Conservation (phyloP, 2,888 invertebrate genomes). For the Spisula solida region DNA sequence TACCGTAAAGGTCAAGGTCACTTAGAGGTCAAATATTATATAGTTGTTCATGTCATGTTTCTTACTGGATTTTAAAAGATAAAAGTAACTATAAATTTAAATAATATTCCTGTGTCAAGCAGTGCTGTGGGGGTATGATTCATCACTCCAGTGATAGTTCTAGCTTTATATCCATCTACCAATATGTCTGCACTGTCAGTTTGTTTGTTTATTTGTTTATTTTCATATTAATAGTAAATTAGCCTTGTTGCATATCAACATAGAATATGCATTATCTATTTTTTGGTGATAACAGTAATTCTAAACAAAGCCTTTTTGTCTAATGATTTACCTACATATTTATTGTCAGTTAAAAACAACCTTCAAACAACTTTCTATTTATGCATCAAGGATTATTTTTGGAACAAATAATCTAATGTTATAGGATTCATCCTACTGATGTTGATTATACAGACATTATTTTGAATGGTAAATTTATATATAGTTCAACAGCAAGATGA, state of each 20-base stretch:
- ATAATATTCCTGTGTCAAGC: too few species aligned
- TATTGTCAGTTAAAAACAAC: background rate
- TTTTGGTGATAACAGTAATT: background rate
- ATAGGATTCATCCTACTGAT: background rate
- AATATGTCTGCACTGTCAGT: background rate
- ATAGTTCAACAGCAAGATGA: background rate
- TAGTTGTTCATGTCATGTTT: too few species aligned
- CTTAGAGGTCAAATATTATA: too few species aligned
- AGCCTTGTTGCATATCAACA: background rate
- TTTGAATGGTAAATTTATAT: background rate
- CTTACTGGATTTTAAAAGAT: too few species aligned
- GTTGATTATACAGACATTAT: background rate
- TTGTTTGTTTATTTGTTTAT: background rate
- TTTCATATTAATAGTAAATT: too few species aligned
- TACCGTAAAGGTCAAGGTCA: too few species aligned
- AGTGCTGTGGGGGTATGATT: too few species aligned
- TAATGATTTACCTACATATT: background rate
- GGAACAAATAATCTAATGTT: background rate
- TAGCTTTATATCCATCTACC: background rate
- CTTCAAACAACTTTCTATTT: background rate
- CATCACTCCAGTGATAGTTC: too few species aligned
- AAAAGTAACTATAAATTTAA: too few species aligned
- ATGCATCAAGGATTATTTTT: background rate
- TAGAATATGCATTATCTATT: background rate
- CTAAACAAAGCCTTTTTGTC: constrained; percentile 6